Evolutionary conservation across 2,113 vertebrate species (phyloP).

Genomic region (Hiodon tergisus): DNA sequence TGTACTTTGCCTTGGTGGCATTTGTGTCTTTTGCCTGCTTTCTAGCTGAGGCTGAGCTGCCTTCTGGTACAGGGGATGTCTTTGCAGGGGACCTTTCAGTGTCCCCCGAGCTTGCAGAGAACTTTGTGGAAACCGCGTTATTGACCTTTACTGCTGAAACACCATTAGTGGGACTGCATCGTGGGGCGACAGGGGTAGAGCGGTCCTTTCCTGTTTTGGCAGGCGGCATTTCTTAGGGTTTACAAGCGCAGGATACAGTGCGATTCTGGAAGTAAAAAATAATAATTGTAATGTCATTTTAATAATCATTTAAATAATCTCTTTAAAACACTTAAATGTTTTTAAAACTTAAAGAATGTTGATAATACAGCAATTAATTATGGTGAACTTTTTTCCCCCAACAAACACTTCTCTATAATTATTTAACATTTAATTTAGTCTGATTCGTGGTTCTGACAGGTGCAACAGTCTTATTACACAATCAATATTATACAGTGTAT

Average conservation of each 20-base stretch:
- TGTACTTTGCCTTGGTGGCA: background rate
- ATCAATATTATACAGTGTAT: too few species aligned
- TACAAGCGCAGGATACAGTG: background rate
- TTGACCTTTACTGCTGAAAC: background rate
- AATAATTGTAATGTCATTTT: background rate
- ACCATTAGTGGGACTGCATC: background rate
- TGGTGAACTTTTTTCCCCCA: too few species aligned
- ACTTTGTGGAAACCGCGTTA: background rate
- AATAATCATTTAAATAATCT: background rate
- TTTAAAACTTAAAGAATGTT: too few species aligned
- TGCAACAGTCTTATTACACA: too few species aligned
- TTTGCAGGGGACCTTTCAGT: background rate
- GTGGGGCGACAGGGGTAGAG: background rate
- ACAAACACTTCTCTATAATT: too few species aligned
- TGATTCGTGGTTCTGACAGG: too few species aligned
- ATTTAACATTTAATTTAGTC: too few species aligned
- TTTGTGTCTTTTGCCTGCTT: background rate
- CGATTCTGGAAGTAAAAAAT: background rate
- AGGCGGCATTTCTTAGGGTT: slow-evolving; percentile 3
- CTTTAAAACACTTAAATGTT: background rate
- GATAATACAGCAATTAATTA: too few species aligned
- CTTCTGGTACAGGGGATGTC: background rate
- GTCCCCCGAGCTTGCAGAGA: background rate
- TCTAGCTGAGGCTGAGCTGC: background rate
- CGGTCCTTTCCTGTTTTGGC: background rate